Base-by-base conservation (phyloP, 1,140 invertebrate genomes). In the Scaptodrosophila lebanonensis region DNA sequence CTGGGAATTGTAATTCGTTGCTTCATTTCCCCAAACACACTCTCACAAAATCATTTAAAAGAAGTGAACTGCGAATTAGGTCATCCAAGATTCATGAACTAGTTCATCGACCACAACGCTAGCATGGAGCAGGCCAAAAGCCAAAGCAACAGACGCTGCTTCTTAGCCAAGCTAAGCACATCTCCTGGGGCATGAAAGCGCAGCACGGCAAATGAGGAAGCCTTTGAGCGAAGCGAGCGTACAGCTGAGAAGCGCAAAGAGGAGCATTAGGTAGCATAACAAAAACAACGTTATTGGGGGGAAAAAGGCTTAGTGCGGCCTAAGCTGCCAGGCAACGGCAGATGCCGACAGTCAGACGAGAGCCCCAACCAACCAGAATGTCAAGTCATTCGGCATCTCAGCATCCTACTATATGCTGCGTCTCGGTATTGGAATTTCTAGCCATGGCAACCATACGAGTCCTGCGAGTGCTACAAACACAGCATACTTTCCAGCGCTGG, bases 221-320 rank as follows among this genome's bases (percentile, higher is more conserved):
- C 36, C 59, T 65, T 68, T 65, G 69, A 63, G 45, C 13, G 25
- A 25, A 13, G 47, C 42, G 22, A 18, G n/a, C 6, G 25, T 29
- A 4, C 11, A 42, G 30, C 16, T 25, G 51, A 36, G 16, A 1
- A 22, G 29, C 43, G n/a, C 12, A 29, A 22, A 13, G 5, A 15
- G 47, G 11, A 51, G 40, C 47, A 40, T 43, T 49, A 22, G 43
- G 40, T 16, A 63, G 43, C 44, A 39, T 27, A 50, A 65, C 56
- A 56, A 62, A 49, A 61, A 67, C 63, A 77, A 77, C 72, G 64
- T 64, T 77, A 65, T 53, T 72, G 51, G 51, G 53, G 43, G 35
- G n/a, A 50, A 57, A 69, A 82, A 73, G 75, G 75, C 45, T 79
- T 79, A 82, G 73, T 69, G 61, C 61, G 69, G 75, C 68, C 69